Evolutionary conservation across 1,140 invertebrate species (phyloP), one percentile per base, ranked within the genome.

Genomic region (Orius laevigatus): DNA sequence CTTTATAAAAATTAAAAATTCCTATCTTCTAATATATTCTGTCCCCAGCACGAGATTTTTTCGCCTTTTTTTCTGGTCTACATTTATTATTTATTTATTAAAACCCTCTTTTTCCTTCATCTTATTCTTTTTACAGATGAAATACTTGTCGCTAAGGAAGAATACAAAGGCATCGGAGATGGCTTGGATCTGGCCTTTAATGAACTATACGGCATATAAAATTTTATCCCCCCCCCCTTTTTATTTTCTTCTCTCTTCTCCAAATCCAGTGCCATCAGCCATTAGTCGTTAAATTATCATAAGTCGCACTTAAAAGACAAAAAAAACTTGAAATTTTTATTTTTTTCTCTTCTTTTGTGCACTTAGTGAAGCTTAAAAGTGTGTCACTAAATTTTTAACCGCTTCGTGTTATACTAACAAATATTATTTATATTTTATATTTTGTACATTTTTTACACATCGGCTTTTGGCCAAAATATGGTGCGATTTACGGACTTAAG

Each of bases 91-190:
- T 4, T 4, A 25, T 25, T 25, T 32, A 9, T 42, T 25, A 12
- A 9, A 9, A 15, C 31, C 31, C 18, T 42, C 50, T 11, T 53
- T 34, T n/a, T n/a, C 25, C 25, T 25, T 25, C 25, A 25, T 25
- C 25, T 25, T 25, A 25, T 41, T 53, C 8, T 44, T 39, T 50
- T 72, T 81, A 58, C 81, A 98, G 94, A 98, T 81, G 94, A 98
- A 69, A 79, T 98, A 70, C 87, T 98, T 62, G 80, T 81, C 62
- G 92, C 97, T 70, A 98, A 98, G 78, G 93, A 98, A 73, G 92
- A 92, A 68, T 98, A 95, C 85, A 98, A 97, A 75, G 81, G 88
- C 66, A 95, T 98, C 71, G 93, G 90, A 66, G 94, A 98, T 74
- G 94, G 98, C 69, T 76, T 98, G 76, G 94, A 98, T 72, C 82